Conservation (phyloP, 2,113 vertebrate genomes). For the Choloepus hoffmanni region DNA sequence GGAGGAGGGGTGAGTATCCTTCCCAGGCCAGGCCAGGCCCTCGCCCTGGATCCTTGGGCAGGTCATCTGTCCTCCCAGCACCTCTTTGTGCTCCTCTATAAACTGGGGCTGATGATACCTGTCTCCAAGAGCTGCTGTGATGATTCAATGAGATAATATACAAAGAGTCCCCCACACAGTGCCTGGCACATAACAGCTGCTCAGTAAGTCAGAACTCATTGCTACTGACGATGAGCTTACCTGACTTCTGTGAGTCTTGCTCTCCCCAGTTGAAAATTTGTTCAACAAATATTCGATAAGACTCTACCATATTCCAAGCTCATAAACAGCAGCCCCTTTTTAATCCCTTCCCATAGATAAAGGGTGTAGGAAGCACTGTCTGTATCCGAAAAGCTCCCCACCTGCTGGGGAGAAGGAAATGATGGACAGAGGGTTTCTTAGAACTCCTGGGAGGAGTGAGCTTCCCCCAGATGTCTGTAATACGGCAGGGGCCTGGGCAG, state of each 20-base stretch:
- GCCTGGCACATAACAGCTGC: not conserved
- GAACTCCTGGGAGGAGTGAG: not conserved
- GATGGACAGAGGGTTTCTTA: not conserved
- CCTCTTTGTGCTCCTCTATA: not conserved
- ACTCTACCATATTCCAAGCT: not conserved
- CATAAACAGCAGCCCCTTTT: not conserved
- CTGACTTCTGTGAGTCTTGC: not conserved
- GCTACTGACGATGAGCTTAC: not conserved
- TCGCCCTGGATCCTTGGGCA: not conserved
- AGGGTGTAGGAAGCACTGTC: not conserved
- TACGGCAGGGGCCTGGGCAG: not conserved
- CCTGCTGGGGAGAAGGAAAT: not conserved
- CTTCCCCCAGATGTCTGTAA: not conserved
- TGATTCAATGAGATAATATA: not conserved
- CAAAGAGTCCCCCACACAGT: not conserved
- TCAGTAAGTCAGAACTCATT: not conserved
- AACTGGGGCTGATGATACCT: not conserved
- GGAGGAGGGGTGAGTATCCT: not conserved
- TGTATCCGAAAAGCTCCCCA: not conserved
- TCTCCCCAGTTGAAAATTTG: not conserved
- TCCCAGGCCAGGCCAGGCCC: not conserved
- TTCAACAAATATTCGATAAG: not conserved
- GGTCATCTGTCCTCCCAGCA: not conserved
- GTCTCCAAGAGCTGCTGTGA: not conserved
- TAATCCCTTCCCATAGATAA: not conserved